Percentiles rank a stretch among this genome's conserved stretches.
Evolutionary conservation across 2,113 vertebrate species (phyloP).

Genomic region (Macroglossus sobrinus): DNA sequence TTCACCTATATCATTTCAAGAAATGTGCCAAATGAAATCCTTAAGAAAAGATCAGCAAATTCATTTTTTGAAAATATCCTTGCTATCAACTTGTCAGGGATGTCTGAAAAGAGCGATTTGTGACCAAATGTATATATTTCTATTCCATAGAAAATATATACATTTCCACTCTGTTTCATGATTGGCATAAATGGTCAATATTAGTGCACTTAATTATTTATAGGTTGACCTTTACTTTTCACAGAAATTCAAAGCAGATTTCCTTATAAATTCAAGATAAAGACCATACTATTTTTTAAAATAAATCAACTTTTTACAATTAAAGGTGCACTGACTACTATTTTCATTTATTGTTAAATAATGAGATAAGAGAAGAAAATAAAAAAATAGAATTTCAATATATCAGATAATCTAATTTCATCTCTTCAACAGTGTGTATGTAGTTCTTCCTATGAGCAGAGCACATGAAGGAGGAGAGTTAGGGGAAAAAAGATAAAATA

Average conservation of each 20-base stretch:
- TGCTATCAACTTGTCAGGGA: conserved; percentile 3
- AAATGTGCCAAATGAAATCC: not conserved
- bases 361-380: conserved; percentile 27
- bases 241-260: conserved; percentile 22
- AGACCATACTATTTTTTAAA: conserved; percentile 16
- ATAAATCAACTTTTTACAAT: conserved; percentile 41
- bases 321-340: not conserved
- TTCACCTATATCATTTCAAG: not conserved
- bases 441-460: not conserved
- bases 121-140: conserved; percentile 6
- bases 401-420: not conserved
- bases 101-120: conserved; percentile 37
- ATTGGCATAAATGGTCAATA: conserved; percentile 18
- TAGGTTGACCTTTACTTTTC: conserved; percentile 47
- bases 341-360: conserved; percentile 48
- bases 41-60: not conserved
- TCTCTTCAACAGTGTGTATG: not conserved
- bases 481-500: not conserved
- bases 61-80: not conserved
- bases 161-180: conserved; percentile 29
- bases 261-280: conserved; percentile 48
- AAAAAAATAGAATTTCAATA: conserved; percentile 19
- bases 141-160: conserved; percentile 28
- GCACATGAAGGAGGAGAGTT: not conserved
- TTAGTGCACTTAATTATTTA: conserved; percentile 40